Conservation (phyloP, 2,888 invertebrate species). For the Tribolium freemani region DNA sequence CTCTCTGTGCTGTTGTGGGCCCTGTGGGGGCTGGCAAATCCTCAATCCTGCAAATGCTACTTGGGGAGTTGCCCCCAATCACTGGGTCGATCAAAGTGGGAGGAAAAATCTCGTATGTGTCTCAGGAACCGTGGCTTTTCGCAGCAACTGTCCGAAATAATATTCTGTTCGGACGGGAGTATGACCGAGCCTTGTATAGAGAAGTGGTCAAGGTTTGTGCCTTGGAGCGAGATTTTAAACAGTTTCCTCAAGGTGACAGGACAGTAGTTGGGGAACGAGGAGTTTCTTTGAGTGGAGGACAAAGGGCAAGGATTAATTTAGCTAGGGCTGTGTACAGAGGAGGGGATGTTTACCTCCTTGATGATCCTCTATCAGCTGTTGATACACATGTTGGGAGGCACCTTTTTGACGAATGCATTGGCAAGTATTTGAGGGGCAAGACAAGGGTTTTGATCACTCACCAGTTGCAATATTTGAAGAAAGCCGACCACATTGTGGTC, state of each 20-base stretch:
- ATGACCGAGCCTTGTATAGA: slow-evolving; percentile 69
- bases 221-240: slow-evolving; percentile 77
- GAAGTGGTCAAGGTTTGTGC: slow-evolving; percentile 74
- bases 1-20: slow-evolving; percentile 71
- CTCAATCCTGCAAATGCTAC: slow-evolving; percentile 76
- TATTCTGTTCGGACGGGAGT: slow-evolving; percentile 80
- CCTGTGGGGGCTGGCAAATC: slow-evolving; percentile 79
- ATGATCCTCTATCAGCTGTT: slow-evolving; percentile 85
- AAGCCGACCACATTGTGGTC: slow-evolving; percentile 70
- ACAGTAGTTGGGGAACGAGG: slow-evolving; percentile 85
- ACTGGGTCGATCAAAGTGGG: slow-evolving; percentile 73
- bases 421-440: slow-evolving; percentile 70
- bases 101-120: slow-evolving; percentile 77
- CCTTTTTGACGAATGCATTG: slow-evolving; percentile 80
- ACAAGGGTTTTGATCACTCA: slow-evolving; percentile 78
- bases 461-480: slow-evolving; percentile 75
- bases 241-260: slow-evolving; percentile 78
- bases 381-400: slow-evolving; percentile 81
- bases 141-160: slow-evolving; percentile 80
- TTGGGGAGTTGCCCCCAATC: slow-evolving; percentile 77
- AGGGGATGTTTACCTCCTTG: slow-evolving; percentile 81
- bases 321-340: slow-evolving; percentile 82
- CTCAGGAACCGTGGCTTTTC: slow-evolving; percentile 86
- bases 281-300: slow-evolving; percentile 82
- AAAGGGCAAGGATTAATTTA: slow-evolving; percentile 82